A percentile compares a stretch with the other conserved stretches of the same genome.
phyloP scores from a whole-genome alignment of 1,140 invertebrate genomes.

The Penaeus chinensis region DNA sequence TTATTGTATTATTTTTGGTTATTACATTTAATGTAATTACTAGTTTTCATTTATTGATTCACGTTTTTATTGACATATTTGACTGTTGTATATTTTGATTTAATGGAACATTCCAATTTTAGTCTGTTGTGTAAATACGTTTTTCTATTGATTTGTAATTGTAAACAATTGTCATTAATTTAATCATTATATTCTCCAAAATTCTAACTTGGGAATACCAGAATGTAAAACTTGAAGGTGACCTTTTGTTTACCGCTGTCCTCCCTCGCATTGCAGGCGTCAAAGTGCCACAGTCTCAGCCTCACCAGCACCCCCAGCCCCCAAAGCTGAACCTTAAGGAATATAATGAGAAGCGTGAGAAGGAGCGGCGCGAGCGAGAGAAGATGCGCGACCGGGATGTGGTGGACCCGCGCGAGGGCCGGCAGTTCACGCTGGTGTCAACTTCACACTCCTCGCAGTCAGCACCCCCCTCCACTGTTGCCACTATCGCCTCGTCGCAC shows the following conservation, averaged over 20 bases:
- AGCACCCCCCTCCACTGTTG: constrained; percentile 52
- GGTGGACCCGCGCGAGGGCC: constrained; percentile 63
- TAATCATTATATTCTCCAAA: too few relatives aligned
- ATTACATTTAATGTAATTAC: too few relatives aligned
- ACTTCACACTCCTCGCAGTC: constrained; percentile 49
- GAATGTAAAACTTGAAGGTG: neutral
- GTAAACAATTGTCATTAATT: too few relatives aligned
- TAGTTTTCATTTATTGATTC: too few relatives aligned
- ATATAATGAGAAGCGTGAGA: constrained; percentile 72
- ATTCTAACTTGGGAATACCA: too few relatives aligned
- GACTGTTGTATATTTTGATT: too few relatives aligned
- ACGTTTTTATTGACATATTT: too few relatives aligned
- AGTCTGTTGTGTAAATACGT: too few relatives aligned
- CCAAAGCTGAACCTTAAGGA: constrained; percentile 68
- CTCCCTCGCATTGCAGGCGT: constrained; percentile 20
- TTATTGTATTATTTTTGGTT: too few relatives aligned
- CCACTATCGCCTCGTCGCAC: constrained; percentile 56
- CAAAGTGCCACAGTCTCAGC: constrained; percentile 40
- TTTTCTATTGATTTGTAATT: too few relatives aligned
- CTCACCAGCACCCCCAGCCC: constrained; percentile 49
- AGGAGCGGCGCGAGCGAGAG: constrained; percentile 67
- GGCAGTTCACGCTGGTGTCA: constrained; percentile 55
- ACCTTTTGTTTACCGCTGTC: neutral
- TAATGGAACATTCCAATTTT: too few relatives aligned
- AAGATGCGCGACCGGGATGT: constrained; percentile 67